Percentiles rank a stretch among this genome's conserved stretches.
These are phyloP conservation scores for Chelon labrosus DNA, from an alignment of 2,797 vertebrate species.

Conservation along the genomic window DNA sequence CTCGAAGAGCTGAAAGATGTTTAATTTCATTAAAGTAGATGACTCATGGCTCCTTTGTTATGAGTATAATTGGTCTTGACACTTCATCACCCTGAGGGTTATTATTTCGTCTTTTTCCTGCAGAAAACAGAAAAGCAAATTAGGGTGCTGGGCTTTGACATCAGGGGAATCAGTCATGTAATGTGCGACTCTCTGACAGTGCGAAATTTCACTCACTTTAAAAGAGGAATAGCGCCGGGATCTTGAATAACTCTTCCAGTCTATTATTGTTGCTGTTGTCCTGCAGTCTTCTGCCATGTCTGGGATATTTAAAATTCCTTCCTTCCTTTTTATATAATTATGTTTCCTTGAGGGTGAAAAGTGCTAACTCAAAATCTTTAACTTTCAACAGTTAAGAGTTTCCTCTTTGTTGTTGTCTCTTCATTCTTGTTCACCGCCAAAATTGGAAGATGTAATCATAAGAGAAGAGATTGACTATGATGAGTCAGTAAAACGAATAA, in stretches of 20 bases:
- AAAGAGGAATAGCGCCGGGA: not conserved
- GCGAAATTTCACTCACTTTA: not conserved
- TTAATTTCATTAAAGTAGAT: constrained; percentile 47
- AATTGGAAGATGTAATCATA: too few species aligned
- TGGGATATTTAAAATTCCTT: not conserved
- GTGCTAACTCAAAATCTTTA: not conserved
- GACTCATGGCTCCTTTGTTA: constrained; percentile 53
- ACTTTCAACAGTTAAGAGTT: not conserved
- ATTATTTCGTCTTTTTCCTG: constrained; percentile 40
- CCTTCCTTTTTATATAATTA: not conserved
- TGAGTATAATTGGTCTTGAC: constrained; percentile 59
- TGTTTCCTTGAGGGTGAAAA: not conserved
- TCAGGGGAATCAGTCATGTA: constrained; percentile 6
- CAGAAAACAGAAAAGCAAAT: constrained; percentile 50
- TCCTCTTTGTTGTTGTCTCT: not conserved
- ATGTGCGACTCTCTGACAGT: constrained; percentile 18
- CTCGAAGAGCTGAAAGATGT: constrained; percentile 19
- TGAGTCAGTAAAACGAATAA: not conserved
- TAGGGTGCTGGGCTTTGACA: constrained; percentile 35
- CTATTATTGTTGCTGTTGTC: not conserved
- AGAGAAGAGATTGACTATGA: too few species aligned
- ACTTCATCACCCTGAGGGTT: constrained; percentile 51
- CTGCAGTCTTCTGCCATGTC: not conserved
- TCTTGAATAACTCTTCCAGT: not conserved
- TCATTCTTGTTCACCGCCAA: not conserved